These are phyloP conservation scores for Corythornis madagascariensis DNA, from an alignment of 2,113 vertebrate genomes.

Conservation along the genomic window DNA sequence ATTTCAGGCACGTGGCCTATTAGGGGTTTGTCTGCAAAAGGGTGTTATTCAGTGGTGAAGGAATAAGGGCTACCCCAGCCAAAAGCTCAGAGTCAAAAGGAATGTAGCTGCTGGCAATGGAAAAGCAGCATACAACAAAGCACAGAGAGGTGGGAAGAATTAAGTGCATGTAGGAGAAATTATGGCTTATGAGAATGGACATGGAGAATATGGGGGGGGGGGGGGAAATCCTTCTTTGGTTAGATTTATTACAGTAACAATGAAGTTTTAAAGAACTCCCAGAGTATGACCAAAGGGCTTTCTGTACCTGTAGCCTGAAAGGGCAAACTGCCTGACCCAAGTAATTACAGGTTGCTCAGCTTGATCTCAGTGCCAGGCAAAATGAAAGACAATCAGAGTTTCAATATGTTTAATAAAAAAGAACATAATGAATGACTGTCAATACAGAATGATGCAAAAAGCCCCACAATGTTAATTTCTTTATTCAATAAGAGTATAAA, in stretches of 20 bases:
- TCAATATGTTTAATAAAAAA: background rate
- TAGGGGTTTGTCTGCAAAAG: background rate
- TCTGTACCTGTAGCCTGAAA: background rate
- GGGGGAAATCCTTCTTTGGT: background rate
- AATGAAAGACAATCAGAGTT: background rate
- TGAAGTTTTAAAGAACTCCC: background rate
- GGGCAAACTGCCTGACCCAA: background rate
- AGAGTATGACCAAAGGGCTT: background rate
- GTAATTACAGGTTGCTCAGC: background rate
- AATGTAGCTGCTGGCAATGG: background rate
- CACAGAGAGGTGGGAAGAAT: background rate
- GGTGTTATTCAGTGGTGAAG: background rate
- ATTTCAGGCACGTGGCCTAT: background rate
- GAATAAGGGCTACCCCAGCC: background rate
- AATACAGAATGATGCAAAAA: background rate
- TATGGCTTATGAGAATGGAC: background rate
- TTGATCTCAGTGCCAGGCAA: background rate
- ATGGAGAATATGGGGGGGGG: background rate
- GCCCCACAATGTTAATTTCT: background rate
- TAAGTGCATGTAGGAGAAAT: background rate
- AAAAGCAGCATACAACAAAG: background rate
- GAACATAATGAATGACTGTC: background rate
- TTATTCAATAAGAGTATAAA: slow-evolving; percentile 6
- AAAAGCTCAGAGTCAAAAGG: background rate
- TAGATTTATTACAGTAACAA: background rate